Conservation (phyloP, 1,140 invertebrate genomes). For the Drosophila sulfurigaster region DNA sequence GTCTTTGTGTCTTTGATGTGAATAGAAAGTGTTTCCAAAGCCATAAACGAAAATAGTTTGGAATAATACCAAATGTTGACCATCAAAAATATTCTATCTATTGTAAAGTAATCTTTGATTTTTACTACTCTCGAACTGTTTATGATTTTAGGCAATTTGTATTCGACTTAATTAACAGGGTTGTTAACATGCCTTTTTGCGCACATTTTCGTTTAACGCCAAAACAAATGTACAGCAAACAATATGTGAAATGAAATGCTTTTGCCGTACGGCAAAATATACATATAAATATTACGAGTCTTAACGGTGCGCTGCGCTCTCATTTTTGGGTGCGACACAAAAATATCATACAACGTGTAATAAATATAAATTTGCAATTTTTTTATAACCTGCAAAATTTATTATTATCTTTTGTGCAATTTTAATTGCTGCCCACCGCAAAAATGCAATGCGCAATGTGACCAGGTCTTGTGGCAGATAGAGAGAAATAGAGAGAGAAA, state of each 20-base stretch:
- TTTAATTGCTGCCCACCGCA: constrained; percentile 32
- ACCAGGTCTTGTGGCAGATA: not conserved
- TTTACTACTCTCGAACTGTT: not conserved
- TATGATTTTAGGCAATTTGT: not conserved
- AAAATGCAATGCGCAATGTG: not conserved
- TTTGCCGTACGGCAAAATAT: constrained; percentile 3
- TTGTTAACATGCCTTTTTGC: not conserved
- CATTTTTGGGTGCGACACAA: constrained; percentile 33
- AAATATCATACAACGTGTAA: constrained; percentile 31
- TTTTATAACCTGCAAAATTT: constrained; percentile 34
- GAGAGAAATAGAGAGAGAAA: not conserved
- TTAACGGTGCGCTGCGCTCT: constrained; percentile 28
- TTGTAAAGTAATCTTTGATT: too few relatives aligned
- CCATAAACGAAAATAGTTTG: not conserved
- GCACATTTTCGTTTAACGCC: constrained; percentile 30
- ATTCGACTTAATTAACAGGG: constrained; percentile 5
- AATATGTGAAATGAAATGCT: constrained; percentile 19
- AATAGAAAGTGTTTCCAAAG: constrained; percentile 8
- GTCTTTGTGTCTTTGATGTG: not conserved
- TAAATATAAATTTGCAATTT: constrained; percentile 45
- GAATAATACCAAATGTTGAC: not conserved
- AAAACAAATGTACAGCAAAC: constrained; percentile 33
- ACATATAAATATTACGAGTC: constrained; percentile 27
- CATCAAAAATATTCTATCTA: too few relatives aligned
- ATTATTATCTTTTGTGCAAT: constrained; percentile 42